A percentile compares a stretch with the other conserved stretches of the same genome.
Conservation (phyloP, 2,888 invertebrate species). For the Drosophila nr. perissopoda region DNA sequence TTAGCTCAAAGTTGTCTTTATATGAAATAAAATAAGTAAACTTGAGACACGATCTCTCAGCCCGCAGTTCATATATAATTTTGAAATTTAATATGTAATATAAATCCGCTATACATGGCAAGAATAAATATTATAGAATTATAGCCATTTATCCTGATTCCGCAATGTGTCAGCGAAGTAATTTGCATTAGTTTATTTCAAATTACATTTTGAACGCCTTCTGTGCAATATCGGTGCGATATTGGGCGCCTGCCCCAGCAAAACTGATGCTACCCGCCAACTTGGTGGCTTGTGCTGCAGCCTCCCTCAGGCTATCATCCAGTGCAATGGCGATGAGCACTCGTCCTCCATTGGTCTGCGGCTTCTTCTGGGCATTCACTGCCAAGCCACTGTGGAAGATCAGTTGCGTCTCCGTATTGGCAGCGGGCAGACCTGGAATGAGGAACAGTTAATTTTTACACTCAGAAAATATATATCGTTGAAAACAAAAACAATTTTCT, state of each 20-base stretch:
- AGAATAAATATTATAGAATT: not conserved
- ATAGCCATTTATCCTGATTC: not conserved
- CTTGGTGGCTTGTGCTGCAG: slow-evolving; percentile 90
- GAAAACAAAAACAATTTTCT: too few relatives aligned
- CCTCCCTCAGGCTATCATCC: slow-evolving; percentile 89
- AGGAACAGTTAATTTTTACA: not conserved
- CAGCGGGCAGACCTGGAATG: slow-evolving; percentile 86
- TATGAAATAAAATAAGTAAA: not conserved
- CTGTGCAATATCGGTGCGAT: slow-evolving; percentile 95
- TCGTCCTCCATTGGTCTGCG: slow-evolving; percentile 94
- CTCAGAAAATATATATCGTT: too few relatives aligned
- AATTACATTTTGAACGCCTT: slow-evolving; percentile 92
- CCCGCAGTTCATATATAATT: not conserved
- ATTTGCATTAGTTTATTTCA: too few relatives aligned
- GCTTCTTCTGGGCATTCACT: slow-evolving; percentile 87
- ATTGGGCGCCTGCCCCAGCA: slow-evolving; percentile 93
- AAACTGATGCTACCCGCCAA: slow-evolving; percentile 92
- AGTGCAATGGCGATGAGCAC: slow-evolving; percentile 93
- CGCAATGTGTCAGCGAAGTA: too few relatives aligned
- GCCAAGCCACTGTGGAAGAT: slow-evolving; percentile 96
- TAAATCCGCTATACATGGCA: not conserved
- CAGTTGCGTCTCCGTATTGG: slow-evolving; percentile 76
- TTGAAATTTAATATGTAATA: not conserved
- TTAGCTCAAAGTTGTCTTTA: not conserved
- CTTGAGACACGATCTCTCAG: not conserved